Base-by-base conservation (phyloP, 2,888 invertebrate species). In the Alsophila aescularia region DNA sequence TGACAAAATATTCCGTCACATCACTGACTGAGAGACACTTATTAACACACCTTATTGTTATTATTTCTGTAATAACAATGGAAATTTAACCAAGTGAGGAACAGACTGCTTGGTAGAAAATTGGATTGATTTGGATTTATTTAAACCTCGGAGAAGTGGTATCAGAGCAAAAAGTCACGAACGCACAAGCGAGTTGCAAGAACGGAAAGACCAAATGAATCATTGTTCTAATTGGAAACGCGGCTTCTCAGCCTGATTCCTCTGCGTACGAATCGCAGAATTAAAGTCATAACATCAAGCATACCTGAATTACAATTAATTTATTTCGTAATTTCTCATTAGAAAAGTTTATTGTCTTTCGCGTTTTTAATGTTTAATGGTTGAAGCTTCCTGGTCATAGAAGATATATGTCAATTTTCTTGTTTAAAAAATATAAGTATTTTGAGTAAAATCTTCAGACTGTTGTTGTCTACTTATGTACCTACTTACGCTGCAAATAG, bases 91-190 rank as follows among this genome's bases (percentile, higher is more conserved):
- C 8, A 27, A 10, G n/a, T 24, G 16, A 12, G 13, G 16, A 40
- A 27, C 31, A 29, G 31, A 24, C 27, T 7, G 35, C 39, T 16
- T 29, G 32, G 16, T 18, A 15, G 35, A 44, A 32, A 54, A 56
- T 57, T 52, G 29, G 27, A 45, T 52, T 43, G 31, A 58, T 52
- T 60, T 47, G 40, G 43, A 51, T 37, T n/a, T 27, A 48, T 52
- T 56, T 60, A 44, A 50, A 54, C 56, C 43, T 50, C 52, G 16
- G 37, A 39, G 39, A 51, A 47, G 21, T 43, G 53, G 45, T 52
- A 88, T 83, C 75, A 81, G 88, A 88, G 87, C 89, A 85, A 73
- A 77, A 82, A 87, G 79, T 83, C 87, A 86, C 87, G 88, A 86
- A 85, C 69, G 77, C 67, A 68, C 64, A 72, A 62, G 66, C 70